Evolutionary conservation across 2,888 invertebrate genomes (phyloP).

Genomic region (Clistopyga incitator): DNA sequence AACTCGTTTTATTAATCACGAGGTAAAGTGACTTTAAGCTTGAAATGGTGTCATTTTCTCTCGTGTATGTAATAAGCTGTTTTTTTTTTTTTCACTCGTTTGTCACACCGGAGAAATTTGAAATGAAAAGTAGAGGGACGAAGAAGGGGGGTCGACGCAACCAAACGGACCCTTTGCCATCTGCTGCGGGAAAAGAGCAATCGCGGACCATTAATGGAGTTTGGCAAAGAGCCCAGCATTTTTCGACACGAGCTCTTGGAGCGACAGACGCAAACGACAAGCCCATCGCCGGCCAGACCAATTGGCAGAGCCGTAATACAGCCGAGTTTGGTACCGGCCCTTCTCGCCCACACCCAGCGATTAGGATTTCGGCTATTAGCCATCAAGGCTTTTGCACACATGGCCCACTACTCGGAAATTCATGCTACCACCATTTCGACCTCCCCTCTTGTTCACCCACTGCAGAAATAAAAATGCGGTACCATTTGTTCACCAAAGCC

Average conservation of each 20-base stretch:
- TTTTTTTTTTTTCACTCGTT: neutral
- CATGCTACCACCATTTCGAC: neutral
- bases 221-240: constrained; percentile 48
- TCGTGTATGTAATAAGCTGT: neutral
- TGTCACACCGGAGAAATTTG: neutral
- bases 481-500: no score
- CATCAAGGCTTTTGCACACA: constrained; percentile 13
- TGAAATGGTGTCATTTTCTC: neutral
- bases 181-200: constrained; percentile 32
- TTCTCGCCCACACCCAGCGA: constrained; percentile 17
- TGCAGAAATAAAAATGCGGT: neutral
- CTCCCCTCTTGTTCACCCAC: neutral
- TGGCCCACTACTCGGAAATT: constrained; percentile 6
- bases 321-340: neutral
- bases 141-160: neutral
- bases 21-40: neutral
- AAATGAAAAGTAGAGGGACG: neutral
- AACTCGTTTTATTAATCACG: neutral
- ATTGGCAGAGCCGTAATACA: neutral
- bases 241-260: constrained; percentile 25
- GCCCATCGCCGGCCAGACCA: neutral
- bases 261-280: neutral
- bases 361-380: constrained; percentile 43
- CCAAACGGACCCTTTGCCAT: constrained; percentile 2
- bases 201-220: constrained; percentile 46